These are phyloP conservation scores for Rotaria magnacalcarata DNA, from an alignment of 2,888 invertebrate species.

Conservation along the genomic window DNA sequence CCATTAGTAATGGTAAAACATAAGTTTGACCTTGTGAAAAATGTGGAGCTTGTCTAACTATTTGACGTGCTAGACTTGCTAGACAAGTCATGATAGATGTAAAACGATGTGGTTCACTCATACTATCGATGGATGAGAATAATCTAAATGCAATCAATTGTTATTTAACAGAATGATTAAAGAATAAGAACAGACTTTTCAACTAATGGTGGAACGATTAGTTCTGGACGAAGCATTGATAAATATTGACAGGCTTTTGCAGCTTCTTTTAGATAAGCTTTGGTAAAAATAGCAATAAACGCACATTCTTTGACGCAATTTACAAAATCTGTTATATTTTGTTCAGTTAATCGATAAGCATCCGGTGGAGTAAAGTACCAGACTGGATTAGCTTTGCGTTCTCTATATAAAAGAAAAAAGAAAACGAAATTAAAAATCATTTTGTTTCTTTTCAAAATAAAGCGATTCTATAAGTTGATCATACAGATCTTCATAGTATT, in stretches of 20 bases:
- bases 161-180: not conserved
- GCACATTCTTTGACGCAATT: constrained; percentile 56
- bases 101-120: constrained; percentile 77
- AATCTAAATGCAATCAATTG: not conserved
- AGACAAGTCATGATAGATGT: constrained; percentile 60
- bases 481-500: no score
- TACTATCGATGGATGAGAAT: constrained; percentile 66
- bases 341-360: constrained; percentile 70
- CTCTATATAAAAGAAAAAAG: constrained; percentile 49
- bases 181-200: constrained; percentile 63
- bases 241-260: constrained; percentile 61
- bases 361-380: constrained; percentile 70
- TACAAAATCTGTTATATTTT: constrained; percentile 76
- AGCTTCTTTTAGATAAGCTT: constrained; percentile 66
- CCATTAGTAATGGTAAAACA: constrained; percentile 74
- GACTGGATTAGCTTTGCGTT: constrained; percentile 52
- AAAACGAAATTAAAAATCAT: no score
- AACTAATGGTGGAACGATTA: constrained; percentile 76
- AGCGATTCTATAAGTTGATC: no score
- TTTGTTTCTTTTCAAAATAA: not conserved
- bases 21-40: constrained; percentile 70
- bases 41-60: constrained; percentile 62
- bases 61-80: constrained; percentile 56
- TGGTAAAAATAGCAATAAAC: constrained; percentile 72
- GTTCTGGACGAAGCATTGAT: constrained; percentile 70